A percentile compares a stretch with the other conserved stretches of the same genome.
These are phyloP conservation scores for Agrochola circellaris DNA, from an alignment of 2,888 invertebrate species.

Conservation along the genomic window DNA sequence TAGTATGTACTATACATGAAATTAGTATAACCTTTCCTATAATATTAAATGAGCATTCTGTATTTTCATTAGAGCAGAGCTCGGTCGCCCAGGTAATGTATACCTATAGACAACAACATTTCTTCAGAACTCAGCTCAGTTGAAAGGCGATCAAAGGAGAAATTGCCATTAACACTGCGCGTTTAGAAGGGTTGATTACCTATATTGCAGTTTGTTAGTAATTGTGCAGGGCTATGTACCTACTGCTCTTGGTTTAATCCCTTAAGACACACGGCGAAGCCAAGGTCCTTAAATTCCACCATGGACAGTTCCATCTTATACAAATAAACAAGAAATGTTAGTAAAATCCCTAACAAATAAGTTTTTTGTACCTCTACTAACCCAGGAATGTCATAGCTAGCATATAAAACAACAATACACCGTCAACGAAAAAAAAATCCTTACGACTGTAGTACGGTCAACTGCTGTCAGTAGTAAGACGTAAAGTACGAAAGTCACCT, in stretches of 20 bases:
- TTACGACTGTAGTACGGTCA: not conserved
- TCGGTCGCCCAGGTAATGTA: no score
- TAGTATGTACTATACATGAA: no score
- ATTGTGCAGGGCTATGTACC: not conserved
- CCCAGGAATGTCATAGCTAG: slow-evolving; percentile 21
- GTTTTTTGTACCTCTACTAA: not conserved
- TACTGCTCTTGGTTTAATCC: not conserved
- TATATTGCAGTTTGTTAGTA: not conserved
- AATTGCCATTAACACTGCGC: not conserved
- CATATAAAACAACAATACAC: slow-evolving; percentile 5
- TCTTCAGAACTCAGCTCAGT: not conserved
- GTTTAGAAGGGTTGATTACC: no score
- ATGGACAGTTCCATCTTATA: not conserved
- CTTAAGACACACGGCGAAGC: not conserved
- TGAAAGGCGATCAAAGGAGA: not conserved
- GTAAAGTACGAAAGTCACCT: not conserved
- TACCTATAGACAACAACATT: no score
- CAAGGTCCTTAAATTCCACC: not conserved
- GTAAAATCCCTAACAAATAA: not conserved
- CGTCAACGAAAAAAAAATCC: slow-evolving; percentile 13
- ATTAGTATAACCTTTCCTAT: no score
- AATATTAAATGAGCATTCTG: no score
- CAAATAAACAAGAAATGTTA: not conserved
- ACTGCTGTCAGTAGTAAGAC: not conserved
- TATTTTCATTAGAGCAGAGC: no score